phyloP scores from a whole-genome alignment of 2,113 vertebrate genomes.

The Silurus asotus region DNA sequence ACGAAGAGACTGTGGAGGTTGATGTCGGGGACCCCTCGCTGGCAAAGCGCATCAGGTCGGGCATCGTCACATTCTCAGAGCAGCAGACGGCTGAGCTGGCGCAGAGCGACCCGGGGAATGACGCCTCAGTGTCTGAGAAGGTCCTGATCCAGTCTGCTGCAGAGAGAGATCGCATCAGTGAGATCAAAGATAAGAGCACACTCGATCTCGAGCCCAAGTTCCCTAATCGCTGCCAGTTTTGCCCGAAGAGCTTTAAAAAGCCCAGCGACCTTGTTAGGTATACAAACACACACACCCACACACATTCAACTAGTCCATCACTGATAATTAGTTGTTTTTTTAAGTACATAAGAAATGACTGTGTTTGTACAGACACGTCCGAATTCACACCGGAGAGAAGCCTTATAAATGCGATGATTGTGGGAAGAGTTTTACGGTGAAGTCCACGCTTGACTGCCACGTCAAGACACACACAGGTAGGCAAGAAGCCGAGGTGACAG shows the following conservation, averaged over 20 bases:
- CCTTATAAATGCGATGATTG: constrained; percentile 90
- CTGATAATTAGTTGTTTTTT: background rate
- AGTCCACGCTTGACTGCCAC: constrained; percentile 90
- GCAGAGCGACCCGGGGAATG: constrained; percentile 84
- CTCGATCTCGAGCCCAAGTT: constrained; percentile 92
- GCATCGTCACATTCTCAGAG: constrained; percentile 94
- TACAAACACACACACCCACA: background rate
- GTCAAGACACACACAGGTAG: constrained; percentile 88
- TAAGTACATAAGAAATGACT: background rate
- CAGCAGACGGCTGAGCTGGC: constrained; percentile 94
- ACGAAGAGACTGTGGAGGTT: constrained; percentile 78
- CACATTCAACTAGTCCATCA: background rate
- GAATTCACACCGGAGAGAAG: constrained; percentile 90
- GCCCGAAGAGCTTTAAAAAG: constrained; percentile 98
- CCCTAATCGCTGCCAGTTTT: constrained; percentile 89
- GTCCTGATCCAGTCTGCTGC: constrained; percentile 95
- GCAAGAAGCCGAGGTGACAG: background rate
- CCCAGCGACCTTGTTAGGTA: constrained; percentile 97
- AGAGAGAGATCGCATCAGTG: constrained; percentile 94
- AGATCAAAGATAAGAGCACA: constrained; percentile 91
- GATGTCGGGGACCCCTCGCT: constrained; percentile 73
- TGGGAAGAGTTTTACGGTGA: constrained; percentile 92
- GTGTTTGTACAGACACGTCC: constrained; percentile 76
- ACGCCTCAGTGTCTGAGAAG: constrained; percentile 91
- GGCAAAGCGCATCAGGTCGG: constrained; percentile 80